Evolutionary conservation across 2,113 vertebrate genomes (phyloP), one percentile per base, ranked within the genome.

Genomic region (Nyctereutes procyonoides): DNA sequence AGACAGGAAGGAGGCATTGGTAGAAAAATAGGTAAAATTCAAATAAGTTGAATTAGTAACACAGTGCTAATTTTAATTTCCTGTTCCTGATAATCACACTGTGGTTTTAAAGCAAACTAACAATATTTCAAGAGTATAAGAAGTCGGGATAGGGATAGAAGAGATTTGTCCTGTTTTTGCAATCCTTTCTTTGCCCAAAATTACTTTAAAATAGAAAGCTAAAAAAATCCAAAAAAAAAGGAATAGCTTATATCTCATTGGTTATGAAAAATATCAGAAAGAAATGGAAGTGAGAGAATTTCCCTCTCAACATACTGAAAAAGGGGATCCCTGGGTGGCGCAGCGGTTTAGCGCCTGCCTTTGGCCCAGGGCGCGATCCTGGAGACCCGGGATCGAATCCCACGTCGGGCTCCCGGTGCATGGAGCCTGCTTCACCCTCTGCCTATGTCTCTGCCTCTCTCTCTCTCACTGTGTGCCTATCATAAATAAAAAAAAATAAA

Each of bases 1-100:
- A 55, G 28, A 56, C 55, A 60, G 14, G 12, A 51, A n/a, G 71
- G 62, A 60, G 30, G 13, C 17, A 8, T 0, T 38, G 62, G n/a
- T 4, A 35, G n/a, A 43, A 81, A 91, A 88, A 19, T 26, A 35
- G n/a, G 81, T 30, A 24, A 58, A 2, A 58, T 4, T 77, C 17
- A 9, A 56, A 11, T 22, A 26, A 69, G 77, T 20, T 26, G 35
- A 24, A 30, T 32, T 43, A 22, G 51, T 51, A 71, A 12, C 10
- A 17, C 0, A 2, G n/a, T 22, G 24, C 12, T 16, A 1, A 17
- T 3, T 17, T 51, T 26, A 35, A 56, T 9, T 32, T 71, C 48
- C 53, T 53, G 1, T 17, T 92, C 55, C 43, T 51, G 60, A 55
- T 69, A 11, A 38, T 82, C 20, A 58, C 2, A 8, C 30, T 16